These are phyloP conservation scores for Sprattus sprattus DNA, from an alignment of 2,113 vertebrate genomes.

Conservation along the genomic window DNA sequence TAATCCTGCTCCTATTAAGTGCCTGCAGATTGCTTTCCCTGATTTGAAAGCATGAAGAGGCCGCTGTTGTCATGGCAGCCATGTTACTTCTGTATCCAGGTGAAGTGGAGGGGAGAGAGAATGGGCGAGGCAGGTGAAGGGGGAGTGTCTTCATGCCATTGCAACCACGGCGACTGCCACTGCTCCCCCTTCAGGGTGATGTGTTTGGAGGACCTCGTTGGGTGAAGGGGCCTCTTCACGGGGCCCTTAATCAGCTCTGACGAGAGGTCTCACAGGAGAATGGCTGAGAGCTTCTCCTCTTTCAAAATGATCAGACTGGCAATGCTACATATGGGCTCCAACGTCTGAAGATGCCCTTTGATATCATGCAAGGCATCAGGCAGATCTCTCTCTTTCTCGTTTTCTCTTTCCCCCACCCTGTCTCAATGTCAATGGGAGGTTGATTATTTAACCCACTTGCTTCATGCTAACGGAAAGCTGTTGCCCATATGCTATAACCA, in stretches of 20 bases:
- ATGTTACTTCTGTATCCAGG: background rate
- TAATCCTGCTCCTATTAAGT: conserved; percentile 28
- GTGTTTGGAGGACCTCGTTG: conserved; percentile 2
- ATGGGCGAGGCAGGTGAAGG: background rate
- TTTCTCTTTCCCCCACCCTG: background rate
- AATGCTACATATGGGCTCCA: conserved; percentile 34
- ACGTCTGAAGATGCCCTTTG: conserved; percentile 47
- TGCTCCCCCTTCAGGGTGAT: background rate
- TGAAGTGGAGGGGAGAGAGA: background rate
- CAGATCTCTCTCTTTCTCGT: conserved; percentile 12
- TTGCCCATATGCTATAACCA: background rate
- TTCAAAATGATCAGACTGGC: conserved; percentile 50
- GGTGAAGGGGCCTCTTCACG: conserved; percentile 14
- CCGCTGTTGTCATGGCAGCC: conserved; percentile 4
- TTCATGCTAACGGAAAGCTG: background rate
- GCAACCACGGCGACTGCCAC: background rate
- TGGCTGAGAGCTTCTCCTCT: conserved; percentile 37
- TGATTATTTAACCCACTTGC: conserved; percentile 22
- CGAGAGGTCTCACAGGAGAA: conserved; percentile 34
- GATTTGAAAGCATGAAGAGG: conserved; percentile 21
- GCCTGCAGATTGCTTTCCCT: conserved; percentile 27
- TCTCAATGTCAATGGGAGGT: background rate
- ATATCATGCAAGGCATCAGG: conserved; percentile 22
- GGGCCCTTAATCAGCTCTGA: conserved; percentile 48
- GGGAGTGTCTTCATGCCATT: background rate